A percentile compares a stretch with the other conserved stretches of the same genome.
Conservation (phyloP, 2,888 invertebrate species). For the Anticlea derivata region DNA sequence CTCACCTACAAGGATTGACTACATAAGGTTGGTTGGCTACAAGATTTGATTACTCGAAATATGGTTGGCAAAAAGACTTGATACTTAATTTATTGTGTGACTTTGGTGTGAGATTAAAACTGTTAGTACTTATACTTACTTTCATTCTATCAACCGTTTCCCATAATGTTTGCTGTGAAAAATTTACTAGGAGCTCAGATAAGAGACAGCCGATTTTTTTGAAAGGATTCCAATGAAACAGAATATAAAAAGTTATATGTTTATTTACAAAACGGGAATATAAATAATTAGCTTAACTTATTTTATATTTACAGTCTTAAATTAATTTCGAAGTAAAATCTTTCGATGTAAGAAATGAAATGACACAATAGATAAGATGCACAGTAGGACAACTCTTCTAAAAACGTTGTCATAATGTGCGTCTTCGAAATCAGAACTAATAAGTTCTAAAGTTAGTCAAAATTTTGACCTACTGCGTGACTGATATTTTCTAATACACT, state of each 20-base stretch:
- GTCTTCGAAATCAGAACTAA: constrained; percentile 28
- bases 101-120: constrained; percentile 24
- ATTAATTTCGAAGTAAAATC: constrained; percentile 28
- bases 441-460: constrained; percentile 2
- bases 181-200: too few species aligned
- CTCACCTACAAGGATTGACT: constrained; percentile 46
- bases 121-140: constrained; percentile 10
- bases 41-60: constrained; percentile 13
- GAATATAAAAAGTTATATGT: constrained; percentile 41
- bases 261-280: constrained; percentile 77
- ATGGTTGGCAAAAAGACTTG: not conserved
- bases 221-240: constrained; percentile 10
- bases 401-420: constrained; percentile 28
- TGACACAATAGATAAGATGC: constrained; percentile 34
- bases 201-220: too few species aligned
- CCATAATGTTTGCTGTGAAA: too few species aligned
- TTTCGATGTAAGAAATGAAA: constrained; percentile 27
- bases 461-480: constrained; percentile 14
- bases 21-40: not conserved
- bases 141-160: too few species aligned
- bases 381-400: constrained; percentile 29
- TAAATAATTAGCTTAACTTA: constrained; percentile 77
- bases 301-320: constrained; percentile 81
- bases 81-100: constrained; percentile 26
- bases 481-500: not conserved